Conservation (phyloP, 2,888 invertebrate genomes). For the Cryptocheilus praepositus region DNA sequence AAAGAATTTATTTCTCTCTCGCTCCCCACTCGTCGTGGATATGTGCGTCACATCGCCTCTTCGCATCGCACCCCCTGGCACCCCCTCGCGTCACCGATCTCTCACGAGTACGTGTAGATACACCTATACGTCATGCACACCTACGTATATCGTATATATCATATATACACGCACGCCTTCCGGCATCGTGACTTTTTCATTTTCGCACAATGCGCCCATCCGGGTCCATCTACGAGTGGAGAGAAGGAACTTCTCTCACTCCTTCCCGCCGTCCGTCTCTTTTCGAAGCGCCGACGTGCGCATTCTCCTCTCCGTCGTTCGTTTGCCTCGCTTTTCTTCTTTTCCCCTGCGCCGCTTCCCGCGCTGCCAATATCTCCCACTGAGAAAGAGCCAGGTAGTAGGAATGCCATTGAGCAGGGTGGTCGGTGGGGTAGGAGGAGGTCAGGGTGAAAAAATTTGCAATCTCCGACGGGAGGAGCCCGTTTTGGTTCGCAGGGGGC, state of each 20-base stretch:
- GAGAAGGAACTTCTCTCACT: constrained; percentile 1
- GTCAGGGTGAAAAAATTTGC: constrained; percentile 22
- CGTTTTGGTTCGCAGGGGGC: not conserved
- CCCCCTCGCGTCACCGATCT: not conserved
- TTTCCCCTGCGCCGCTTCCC: constrained; percentile 4
- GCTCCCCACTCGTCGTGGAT: not conserved
- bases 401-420: not conserved
- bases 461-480: constrained; percentile 15
- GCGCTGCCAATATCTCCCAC: constrained; percentile 23
- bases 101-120: not conserved
- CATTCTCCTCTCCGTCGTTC: constrained; percentile 2
- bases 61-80: constrained; percentile 2
- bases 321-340: constrained; percentile 8
- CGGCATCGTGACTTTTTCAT: constrained; percentile 62
- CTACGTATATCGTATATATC: constrained; percentile 32
- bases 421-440: not conserved
- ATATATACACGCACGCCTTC: constrained; percentile 47
- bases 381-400: no score
- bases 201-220: constrained; percentile 60
- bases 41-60: not conserved
- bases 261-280: constrained; percentile 4
- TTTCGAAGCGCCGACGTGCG: constrained; percentile 1
- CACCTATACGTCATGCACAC: constrained; percentile 28
- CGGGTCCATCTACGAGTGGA: constrained; percentile 48
- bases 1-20: constrained; percentile 42